Conservation (phyloP, 2,797 vertebrate species). For the Sebastes hubbsi region DNA sequence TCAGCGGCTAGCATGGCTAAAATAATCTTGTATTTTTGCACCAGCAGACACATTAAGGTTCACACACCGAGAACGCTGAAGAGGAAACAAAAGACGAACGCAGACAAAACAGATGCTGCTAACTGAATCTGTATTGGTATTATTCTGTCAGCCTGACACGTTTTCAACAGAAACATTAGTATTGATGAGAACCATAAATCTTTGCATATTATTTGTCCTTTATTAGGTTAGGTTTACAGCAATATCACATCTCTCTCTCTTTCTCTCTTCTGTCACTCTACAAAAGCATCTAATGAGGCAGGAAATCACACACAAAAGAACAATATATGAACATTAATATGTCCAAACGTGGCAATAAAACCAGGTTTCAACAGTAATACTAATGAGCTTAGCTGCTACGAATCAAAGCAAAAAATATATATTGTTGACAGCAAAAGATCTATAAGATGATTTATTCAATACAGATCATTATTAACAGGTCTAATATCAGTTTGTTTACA, state of each 20-base stretch:
- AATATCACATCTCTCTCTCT: neutral
- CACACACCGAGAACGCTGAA: too few species aligned
- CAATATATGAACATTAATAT: neutral
- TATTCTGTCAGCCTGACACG: conserved; percentile 9
- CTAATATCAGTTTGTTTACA: neutral
- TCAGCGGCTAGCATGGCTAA: neutral
- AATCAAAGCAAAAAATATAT: neutral
- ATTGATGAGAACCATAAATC: conserved; percentile 49
- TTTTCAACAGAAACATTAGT: conserved; percentile 22
- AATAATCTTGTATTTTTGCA: neutral
- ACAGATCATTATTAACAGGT: neutral
- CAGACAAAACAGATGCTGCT: conserved; percentile 13
- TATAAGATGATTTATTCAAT: neutral
- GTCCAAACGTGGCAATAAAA: neutral
- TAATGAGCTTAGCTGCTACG: neutral
- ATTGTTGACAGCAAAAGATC: neutral
- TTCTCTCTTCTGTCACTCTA: neutral
- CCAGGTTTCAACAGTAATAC: neutral
- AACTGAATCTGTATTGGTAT: conserved; percentile 22
- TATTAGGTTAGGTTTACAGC: conserved; percentile 42
- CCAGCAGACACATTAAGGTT: neutral
- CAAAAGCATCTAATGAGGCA: conserved; percentile 21
- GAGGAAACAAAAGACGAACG: neutral
- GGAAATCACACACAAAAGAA: conserved; percentile 6
- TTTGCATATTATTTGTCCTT: conserved; percentile 41